These are phyloP conservation scores for Helicoverpa zea DNA, from an alignment of 1,140 invertebrate species.

Conservation along the genomic window DNA sequence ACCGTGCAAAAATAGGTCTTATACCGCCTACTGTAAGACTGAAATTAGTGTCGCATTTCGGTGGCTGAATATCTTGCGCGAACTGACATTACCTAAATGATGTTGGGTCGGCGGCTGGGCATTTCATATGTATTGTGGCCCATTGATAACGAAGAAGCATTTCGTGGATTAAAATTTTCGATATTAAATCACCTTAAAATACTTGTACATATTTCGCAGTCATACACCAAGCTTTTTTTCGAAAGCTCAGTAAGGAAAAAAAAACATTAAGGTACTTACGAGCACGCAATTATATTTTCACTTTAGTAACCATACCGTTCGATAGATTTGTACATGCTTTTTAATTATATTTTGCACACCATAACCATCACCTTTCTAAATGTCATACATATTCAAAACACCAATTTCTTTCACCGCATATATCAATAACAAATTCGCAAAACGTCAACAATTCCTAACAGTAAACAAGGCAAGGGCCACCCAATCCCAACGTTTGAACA, in stretches of 20 bases:
- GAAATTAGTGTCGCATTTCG: background rate
- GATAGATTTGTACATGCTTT: no score
- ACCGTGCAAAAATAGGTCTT: conserved; percentile 1
- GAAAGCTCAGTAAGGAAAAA: no score
- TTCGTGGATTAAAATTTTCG: background rate
- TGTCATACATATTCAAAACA: background rate
- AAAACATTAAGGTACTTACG: no score
- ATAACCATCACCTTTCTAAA: background rate
- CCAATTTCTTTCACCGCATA: background rate
- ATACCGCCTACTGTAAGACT: background rate
- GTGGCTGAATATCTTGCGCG: background rate
- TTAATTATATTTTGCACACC: no score
- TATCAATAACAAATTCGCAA: conserved; percentile 9
- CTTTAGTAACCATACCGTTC: no score
- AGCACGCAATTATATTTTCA: no score
- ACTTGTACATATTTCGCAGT: no score
- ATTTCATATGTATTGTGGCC: background rate
- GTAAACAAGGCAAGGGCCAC: conserved; percentile 21
- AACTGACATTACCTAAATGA: conserved; percentile 25
- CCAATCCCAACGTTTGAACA: conserved; percentile 34
- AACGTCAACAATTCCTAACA: conserved; percentile 38
- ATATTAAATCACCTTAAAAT: no score
- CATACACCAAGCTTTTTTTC: no score
- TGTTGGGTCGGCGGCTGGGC: background rate
- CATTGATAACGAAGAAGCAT: background rate